A percentile compares a stretch with the other conserved stretches of the same genome.
Evolutionary conservation across 2,888 invertebrate genomes (phyloP).

Genomic region (Sicus ferrugineus): DNA sequence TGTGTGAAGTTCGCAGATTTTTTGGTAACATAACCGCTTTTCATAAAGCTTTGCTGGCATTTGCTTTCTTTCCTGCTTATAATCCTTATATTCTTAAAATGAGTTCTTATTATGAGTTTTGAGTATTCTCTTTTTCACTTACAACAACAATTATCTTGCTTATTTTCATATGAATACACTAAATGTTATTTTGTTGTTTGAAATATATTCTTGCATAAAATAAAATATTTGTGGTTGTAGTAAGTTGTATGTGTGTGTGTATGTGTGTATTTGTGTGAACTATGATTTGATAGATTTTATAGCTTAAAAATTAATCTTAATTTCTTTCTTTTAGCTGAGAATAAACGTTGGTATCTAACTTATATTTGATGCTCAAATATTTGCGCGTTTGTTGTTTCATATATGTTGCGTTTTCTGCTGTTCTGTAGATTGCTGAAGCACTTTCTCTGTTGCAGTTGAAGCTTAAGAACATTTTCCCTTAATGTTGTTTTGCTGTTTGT

Average conservation of each 20-base stretch:
- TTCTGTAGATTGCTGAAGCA: slow-evolving; percentile 48
- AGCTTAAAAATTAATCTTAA: slow-evolving; percentile 23
- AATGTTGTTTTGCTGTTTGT: slow-evolving; percentile 31
- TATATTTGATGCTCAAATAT: slow-evolving; percentile 24
- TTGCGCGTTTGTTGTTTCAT: slow-evolving; percentile 27
- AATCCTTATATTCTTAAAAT: slow-evolving; percentile 4
- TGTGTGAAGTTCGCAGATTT: too few species aligned
- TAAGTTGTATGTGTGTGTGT: slow-evolving; percentile 22
- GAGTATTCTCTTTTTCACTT: slow-evolving; percentile 24
- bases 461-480: slow-evolving; percentile 29
- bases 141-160: slow-evolving; percentile 18
- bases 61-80: not conserved
- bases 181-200: slow-evolving; percentile 4
- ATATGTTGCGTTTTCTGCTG: slow-evolving; percentile 21
- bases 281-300: slow-evolving; percentile 15
- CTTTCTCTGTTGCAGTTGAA: slow-evolving; percentile 37
- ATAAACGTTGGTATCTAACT: slow-evolving; percentile 36
- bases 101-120: not conserved
- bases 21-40: too few species aligned
- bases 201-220: slow-evolving; percentile 21
- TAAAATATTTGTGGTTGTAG: slow-evolving; percentile 2
- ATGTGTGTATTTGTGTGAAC: not conserved
- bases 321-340: slow-evolving; percentile 38
- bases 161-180: slow-evolving; percentile 1
- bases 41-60: not conserved